Conservation (phyloP, 1,140 invertebrate species). For the Hypsibius dujardini region DNA sequence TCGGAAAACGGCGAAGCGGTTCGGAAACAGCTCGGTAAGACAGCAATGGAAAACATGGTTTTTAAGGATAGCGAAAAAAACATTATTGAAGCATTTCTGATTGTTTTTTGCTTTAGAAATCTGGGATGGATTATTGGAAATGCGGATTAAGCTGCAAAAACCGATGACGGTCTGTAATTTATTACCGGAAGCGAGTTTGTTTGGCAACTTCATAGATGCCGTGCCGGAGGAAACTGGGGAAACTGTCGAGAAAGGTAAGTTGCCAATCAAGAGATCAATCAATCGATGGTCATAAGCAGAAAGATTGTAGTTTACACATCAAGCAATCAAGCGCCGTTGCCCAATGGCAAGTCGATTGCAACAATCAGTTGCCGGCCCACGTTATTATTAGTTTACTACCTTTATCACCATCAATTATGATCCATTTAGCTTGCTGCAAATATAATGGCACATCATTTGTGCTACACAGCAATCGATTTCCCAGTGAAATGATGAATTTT, state of each 20-base stretch:
- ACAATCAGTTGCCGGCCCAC: no score
- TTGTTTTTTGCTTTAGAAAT: conserved; percentile 33
- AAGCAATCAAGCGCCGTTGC: neutral
- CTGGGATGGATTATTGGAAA: conserved; percentile 64
- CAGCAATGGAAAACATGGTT: neutral
- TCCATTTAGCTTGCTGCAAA: no score
- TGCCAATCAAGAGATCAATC: no score
- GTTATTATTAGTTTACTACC: no score
- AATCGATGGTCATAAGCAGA: neutral
- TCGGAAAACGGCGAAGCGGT: neutral
- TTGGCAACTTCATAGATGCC: neutral
- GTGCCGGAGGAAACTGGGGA: neutral
- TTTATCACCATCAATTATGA: no score
- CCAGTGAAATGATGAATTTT: neutral
- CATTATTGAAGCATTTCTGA: neutral
- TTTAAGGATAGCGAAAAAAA: no score
- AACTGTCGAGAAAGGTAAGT: neutral
- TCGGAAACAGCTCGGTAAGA: neutral
- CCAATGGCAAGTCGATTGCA: no score
- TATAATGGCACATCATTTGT: neutral
- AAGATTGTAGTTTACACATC: neutral
- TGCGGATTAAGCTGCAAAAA: conserved; percentile 66
- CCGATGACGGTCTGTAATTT: conserved; percentile 51
- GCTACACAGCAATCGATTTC: neutral
- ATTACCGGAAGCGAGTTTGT: conserved; percentile 42